Conservation (phyloP, 92 coral and sea anemone genomes). For the Virgularia gustaviana region DNA sequence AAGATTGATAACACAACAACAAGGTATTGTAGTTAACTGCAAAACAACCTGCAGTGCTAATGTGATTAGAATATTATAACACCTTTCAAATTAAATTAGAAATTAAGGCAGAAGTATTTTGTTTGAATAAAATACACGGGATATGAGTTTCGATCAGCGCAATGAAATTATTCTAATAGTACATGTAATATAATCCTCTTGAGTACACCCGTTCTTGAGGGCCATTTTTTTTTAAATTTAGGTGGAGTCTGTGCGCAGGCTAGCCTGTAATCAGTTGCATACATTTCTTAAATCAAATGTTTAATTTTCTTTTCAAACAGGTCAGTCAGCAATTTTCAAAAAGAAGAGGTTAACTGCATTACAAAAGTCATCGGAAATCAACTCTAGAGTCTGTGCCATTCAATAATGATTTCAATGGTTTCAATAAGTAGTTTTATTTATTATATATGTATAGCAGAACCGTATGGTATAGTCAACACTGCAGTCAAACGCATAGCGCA, state of each 20-base stretch:
- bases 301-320: slow-evolving; percentile 31
- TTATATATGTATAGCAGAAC: too few relatives aligned
- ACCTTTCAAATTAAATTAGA: neutral
- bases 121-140: too few relatives aligned
- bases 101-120: too few relatives aligned
- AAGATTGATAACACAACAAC: slow-evolving; percentile 78
- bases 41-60: too few relatives aligned
- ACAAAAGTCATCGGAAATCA: slow-evolving; percentile 54
- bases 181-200: too few relatives aligned
- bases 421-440: neutral
- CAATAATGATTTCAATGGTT: slow-evolving; percentile 42
- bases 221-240: too few relatives aligned
- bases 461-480: too few relatives aligned
- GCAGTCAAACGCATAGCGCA: too few relatives aligned
- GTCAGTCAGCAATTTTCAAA: slow-evolving; percentile 79
- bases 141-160: too few relatives aligned
- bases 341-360: slow-evolving; percentile 85
- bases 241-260: too few relatives aligned
- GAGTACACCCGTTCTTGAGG: too few relatives aligned
- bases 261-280: neutral
- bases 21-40: too few relatives aligned
- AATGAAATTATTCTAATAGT: neutral
- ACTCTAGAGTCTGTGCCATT: slow-evolving; percentile 62
- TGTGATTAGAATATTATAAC: neutral
- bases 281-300: neutral